Conservation (phyloP, 1,140 invertebrate species). For the Argopecten irradians region DNA sequence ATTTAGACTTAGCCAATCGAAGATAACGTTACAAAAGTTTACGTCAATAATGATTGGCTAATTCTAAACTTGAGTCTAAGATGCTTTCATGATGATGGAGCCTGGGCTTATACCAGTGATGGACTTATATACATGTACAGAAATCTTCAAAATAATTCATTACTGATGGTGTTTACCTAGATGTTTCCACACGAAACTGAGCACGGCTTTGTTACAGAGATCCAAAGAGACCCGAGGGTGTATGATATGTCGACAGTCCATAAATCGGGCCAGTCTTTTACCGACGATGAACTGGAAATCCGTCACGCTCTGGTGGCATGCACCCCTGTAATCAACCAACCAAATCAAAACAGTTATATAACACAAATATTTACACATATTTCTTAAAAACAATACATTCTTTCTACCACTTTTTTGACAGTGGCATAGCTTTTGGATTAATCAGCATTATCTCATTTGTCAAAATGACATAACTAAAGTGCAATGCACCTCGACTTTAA, state of each 20-base stretch:
- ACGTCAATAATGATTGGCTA: no score
- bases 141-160: not conserved
- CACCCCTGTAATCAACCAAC: conserved; percentile 70
- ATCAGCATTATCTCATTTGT: no score
- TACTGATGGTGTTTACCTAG: conserved; percentile 71
- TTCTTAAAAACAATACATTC: no score
- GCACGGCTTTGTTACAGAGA: conserved; percentile 65
- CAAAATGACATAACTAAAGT: no score
- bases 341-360: no score
- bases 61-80: conserved; percentile 50
- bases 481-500: no score
- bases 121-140: conserved; percentile 25
- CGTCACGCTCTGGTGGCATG: conserved; percentile 78
- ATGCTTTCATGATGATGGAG: conserved; percentile 44
- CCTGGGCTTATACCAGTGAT: no score
- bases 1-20: no score
- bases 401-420: no score
- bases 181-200: conserved; percentile 75
- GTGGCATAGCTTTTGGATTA: no score
- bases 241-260: conserved; percentile 72
- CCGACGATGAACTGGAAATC: conserved; percentile 78
- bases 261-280: conserved; percentile 68
- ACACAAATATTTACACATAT: no score
- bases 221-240: conserved; percentile 74
- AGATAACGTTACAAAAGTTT: no score